Percentiles rank a stretch among this genome's conserved stretches.
phyloP scores from a whole-genome alignment of 1,140 invertebrate species.

The Drosophila persimilis region DNA sequence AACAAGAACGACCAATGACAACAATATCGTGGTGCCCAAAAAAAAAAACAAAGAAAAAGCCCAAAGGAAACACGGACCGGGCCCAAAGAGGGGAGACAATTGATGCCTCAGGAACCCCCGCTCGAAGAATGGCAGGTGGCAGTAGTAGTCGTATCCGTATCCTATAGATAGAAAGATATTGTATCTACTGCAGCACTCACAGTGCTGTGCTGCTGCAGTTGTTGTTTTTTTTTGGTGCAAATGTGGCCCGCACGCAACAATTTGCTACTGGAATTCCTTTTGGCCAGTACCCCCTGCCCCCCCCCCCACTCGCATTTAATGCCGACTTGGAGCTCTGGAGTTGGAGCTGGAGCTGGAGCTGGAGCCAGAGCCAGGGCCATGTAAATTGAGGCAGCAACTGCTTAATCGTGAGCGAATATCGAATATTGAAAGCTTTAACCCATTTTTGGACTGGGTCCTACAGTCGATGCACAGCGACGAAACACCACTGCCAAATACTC shows the following conservation, averaged over 20 bases:
- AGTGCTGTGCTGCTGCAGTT: constrained; percentile 15
- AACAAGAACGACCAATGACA: constrained; percentile 24
- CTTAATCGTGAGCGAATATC: constrained; percentile 74
- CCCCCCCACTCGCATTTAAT: constrained; percentile 5
- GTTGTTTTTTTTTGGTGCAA: constrained; percentile 39
- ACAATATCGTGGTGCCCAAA: constrained; percentile 68
- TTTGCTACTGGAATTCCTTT: constrained; percentile 79
- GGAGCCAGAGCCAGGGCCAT: constrained; percentile 42
- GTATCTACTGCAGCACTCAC: constrained; percentile 21
- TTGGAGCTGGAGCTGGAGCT: constrained; percentile 20
- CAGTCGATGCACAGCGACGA: background rate
- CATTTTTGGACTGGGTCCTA: constrained; percentile 18
- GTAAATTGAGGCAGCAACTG: constrained; percentile 68
- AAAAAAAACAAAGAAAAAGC: background rate
- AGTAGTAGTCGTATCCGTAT: constrained; percentile 17
- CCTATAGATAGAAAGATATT: constrained; percentile 57
- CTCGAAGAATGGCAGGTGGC: constrained; percentile 65
- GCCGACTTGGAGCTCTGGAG: constrained; percentile 1
- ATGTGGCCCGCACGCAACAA: constrained; percentile 80
- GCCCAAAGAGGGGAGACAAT: constrained; percentile 48
- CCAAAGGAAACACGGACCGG: no score
- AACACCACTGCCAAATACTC: no score
- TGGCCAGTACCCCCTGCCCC: background rate
- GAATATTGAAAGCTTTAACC: constrained; percentile 38
- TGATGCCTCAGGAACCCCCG: constrained; percentile 70